Evolutionary conservation across 2,113 vertebrate genomes (phyloP).

Genomic region (Protobothrops flavoviridis): DNA sequence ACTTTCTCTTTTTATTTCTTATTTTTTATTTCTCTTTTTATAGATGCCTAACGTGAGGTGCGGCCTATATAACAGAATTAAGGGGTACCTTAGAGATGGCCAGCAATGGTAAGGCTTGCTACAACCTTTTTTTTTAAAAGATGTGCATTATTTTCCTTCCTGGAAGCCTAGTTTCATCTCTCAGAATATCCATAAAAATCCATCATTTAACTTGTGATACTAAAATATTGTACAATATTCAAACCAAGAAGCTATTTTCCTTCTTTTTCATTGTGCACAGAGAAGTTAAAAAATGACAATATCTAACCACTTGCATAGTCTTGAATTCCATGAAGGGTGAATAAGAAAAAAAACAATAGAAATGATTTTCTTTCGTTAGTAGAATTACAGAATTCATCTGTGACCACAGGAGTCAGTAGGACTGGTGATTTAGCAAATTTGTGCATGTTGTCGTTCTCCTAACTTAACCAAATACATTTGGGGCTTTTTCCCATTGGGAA

Average conservation of each 20-base stretch:
- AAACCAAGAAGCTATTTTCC: not conserved
- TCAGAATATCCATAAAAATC: not conserved
- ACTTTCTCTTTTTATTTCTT: not conserved
- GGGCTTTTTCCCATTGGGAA: conserved; percentile 37
- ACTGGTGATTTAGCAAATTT: conserved; percentile 25
- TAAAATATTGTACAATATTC: not conserved
- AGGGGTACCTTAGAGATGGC: not conserved
- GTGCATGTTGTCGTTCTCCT: conserved; percentile 4
- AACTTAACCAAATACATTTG: conserved; percentile 47
- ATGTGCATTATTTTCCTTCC: not conserved
- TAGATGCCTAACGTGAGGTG: not conserved
- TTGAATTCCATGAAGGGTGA: not conserved
- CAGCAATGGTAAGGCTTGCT: not conserved
- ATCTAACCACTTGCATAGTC: not conserved
- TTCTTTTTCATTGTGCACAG: conserved; percentile 29
- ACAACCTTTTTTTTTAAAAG: not conserved
- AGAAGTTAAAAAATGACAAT: not conserved
- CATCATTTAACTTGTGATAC: not conserved
- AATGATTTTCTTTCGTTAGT: not conserved
- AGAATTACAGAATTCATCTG: not conserved
- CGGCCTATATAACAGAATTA: not conserved
- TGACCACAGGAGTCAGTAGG: not conserved
- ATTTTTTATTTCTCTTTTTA: not conserved
- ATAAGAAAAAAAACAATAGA: not conserved
- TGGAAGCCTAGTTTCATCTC: not conserved